phyloP scores from a whole-genome alignment of 2,113 vertebrate species.

The Leuciscus idus region DNA sequence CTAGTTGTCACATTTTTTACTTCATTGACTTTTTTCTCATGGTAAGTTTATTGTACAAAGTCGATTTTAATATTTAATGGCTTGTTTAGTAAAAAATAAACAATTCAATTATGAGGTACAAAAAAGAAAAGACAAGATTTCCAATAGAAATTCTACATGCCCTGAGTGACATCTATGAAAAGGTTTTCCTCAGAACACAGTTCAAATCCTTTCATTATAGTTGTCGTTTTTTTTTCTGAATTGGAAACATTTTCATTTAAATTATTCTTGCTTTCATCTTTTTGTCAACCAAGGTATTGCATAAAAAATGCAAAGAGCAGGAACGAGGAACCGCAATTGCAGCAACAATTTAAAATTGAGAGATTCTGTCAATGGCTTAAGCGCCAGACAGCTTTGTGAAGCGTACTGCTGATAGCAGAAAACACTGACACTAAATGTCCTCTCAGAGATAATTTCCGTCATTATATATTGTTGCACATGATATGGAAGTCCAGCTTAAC shows the following conservation, averaged over 20 bases:
- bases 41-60: not conserved
- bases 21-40: not conserved
- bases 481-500: not conserved
- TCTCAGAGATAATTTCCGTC: not conserved
- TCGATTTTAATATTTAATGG: not conserved
- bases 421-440: not conserved
- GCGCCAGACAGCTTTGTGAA: not conserved
- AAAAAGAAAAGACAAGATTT: not conserved
- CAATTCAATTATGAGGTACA: not conserved
- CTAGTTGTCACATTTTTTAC: not conserved
- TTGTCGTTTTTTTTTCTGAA: not conserved
- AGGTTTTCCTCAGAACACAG: not conserved
- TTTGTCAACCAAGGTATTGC: not conserved
- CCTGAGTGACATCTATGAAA: not conserved
- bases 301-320: not conserved
- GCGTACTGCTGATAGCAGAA: not conserved
- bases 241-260: not conserved
- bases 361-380: not conserved
- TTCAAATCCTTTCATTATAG: not conserved
- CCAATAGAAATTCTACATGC: not conserved
- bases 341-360: conserved; percentile 1
- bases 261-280: not conserved
- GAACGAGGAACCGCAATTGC: not conserved
- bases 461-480: not conserved
- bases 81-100: not conserved